A percentile compares a stretch with the other conserved stretches of the same genome.
Evolutionary conservation across 2,797 vertebrate species (phyloP).

Genomic region (Bradypus variegatus): DNA sequence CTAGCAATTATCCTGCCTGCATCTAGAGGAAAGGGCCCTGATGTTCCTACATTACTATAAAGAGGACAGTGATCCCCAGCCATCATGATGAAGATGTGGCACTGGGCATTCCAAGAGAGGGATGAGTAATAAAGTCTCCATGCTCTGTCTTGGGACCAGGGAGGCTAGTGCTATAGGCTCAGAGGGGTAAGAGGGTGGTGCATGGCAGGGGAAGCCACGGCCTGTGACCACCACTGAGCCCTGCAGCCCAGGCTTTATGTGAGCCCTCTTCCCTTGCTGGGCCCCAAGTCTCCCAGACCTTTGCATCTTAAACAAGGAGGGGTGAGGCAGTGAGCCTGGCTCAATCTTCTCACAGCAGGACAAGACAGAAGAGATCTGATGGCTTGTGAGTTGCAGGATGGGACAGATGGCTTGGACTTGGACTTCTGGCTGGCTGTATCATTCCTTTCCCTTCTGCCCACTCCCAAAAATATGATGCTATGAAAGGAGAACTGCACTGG

Average conservation of each 20-base stretch:
- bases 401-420: too few relatives aligned
- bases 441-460: not conserved
- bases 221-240: not conserved
- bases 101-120: not conserved
- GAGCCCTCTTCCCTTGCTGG: not conserved
- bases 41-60: not conserved
- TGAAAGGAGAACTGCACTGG: not conserved
- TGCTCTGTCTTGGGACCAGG: not conserved
- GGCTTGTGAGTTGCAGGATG: not conserved
- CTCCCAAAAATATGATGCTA: fast-evolving
- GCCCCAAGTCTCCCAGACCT: not conserved
- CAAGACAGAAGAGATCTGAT: not conserved
- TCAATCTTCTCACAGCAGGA: not conserved
- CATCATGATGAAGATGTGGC: not conserved
- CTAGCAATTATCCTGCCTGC: not conserved
- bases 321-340: not conserved
- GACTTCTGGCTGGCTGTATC: not conserved
- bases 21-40: not conserved
- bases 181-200: not conserved
- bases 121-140: not conserved
- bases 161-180: not conserved
- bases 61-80: not conserved
- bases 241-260: not conserved
- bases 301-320: not conserved
- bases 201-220: not conserved